A percentile compares a stretch with the other conserved stretches of the same genome.
These are phyloP conservation scores for Phoenicopterus ruber DNA, from an alignment of 2,113 vertebrate species.

Conservation along the genomic window DNA sequence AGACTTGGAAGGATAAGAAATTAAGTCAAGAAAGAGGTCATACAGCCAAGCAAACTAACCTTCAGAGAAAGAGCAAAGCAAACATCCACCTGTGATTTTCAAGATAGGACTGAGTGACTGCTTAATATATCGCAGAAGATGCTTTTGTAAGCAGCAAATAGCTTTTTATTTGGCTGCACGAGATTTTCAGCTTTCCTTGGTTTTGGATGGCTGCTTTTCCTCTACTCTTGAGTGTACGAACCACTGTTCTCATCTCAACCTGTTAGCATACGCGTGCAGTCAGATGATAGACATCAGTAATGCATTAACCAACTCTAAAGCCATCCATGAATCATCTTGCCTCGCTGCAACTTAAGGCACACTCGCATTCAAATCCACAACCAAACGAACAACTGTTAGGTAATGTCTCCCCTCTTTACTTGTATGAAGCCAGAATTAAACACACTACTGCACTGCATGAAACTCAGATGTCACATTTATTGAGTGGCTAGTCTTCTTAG, in stretches of 20 bases:
- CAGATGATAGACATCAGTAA: background rate
- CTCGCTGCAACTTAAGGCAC: background rate
- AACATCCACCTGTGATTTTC: background rate
- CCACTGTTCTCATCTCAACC: background rate
- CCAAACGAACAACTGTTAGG: background rate
- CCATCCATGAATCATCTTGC: background rate
- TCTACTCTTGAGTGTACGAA: background rate
- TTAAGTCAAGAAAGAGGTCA: background rate
- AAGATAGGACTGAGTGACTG: background rate
- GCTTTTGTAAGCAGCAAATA: background rate
- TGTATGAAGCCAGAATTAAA: background rate
- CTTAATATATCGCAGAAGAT: background rate
- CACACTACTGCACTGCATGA: background rate
- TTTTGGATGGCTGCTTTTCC: background rate
- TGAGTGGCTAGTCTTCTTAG: background rate
- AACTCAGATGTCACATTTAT: background rate
- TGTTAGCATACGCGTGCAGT: fast-evolving
- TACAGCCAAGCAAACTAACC: background rate
- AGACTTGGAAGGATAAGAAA: background rate
- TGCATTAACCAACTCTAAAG: background rate
- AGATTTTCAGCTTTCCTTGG: background rate
- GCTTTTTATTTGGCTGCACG: background rate
- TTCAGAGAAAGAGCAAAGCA: background rate
- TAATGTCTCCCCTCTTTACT: background rate
- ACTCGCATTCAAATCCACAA: background rate